These are phyloP conservation scores for Crenuchus spilurus DNA, from an alignment of 2,797 vertebrate species.

Conservation along the genomic window DNA sequence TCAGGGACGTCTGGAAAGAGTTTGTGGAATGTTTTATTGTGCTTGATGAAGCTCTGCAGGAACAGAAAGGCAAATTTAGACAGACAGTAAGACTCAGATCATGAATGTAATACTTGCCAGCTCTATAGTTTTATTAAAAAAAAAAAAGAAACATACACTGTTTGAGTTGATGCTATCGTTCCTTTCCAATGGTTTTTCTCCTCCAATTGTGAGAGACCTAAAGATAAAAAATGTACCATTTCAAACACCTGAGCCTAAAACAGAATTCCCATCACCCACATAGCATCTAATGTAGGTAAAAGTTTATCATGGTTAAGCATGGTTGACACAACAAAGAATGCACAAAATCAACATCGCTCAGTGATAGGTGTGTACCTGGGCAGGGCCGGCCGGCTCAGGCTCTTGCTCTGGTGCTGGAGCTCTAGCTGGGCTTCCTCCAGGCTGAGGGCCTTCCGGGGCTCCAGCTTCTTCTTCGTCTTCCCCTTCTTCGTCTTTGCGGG, in stretches of 20 bases:
- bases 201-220: slow-evolving; percentile 80
- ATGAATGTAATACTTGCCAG: background rate
- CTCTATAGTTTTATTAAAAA: background rate
- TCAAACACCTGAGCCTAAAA: background rate
- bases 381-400: slow-evolving; percentile 72
- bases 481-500: slow-evolving; percentile 72
- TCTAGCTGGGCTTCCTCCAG: slow-evolving; percentile 76
- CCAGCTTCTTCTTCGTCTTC: slow-evolving; percentile 61
- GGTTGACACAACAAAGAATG: background rate
- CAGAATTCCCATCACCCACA: too few relatives aligned
- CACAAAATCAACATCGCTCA: background rate
- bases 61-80: slow-evolving; percentile 1
- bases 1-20: slow-evolving; percentile 81
- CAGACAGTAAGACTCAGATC: background rate
- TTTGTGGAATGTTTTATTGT: slow-evolving; percentile 81
- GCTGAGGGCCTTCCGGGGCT: slow-evolving; percentile 76
- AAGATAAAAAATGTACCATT: background rate
- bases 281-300: background rate
- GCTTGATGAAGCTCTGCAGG: slow-evolving; percentile 79
- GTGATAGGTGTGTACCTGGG: slow-evolving; percentile 64
- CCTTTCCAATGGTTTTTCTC: slow-evolving; percentile 57
- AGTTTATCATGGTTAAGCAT: background rate
- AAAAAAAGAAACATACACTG: slow-evolving; percentile 68
- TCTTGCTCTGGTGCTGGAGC: slow-evolving; percentile 61
- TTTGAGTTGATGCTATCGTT: slow-evolving; percentile 65